Evolutionary conservation across 2,797 vertebrate species (phyloP).

Genomic region (Takifugu ocellatus): DNA sequence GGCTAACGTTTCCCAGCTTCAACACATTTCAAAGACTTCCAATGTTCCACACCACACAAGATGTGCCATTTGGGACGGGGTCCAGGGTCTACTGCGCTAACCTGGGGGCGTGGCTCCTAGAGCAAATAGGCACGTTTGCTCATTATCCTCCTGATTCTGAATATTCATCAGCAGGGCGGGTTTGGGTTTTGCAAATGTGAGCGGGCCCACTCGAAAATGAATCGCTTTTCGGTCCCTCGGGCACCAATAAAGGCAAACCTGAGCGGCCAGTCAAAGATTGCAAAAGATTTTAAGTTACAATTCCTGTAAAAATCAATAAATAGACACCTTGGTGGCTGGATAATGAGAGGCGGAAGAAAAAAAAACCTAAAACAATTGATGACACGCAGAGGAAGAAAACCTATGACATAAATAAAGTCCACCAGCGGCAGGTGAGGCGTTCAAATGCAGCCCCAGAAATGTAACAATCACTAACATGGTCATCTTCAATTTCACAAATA

Average conservation of each 20-base stretch:
- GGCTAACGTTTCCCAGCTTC: no score
- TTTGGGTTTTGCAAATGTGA: constrained; percentile 34
- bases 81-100: no score
- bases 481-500: not conserved
- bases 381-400: no score
- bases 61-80: not conserved
- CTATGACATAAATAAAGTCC: not conserved
- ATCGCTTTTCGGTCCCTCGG: not conserved
- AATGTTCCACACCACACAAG: not conserved
- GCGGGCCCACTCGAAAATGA: constrained; percentile 54
- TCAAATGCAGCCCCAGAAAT: not conserved
- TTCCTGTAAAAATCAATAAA: no score
- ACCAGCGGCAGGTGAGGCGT: not conserved
- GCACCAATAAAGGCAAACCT: constrained; percentile 12
- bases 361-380: not conserved
- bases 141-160: constrained; percentile 15
- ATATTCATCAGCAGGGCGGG: constrained; percentile 60
- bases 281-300: no score
- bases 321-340: no score
- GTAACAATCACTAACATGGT: no score
- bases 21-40: not conserved
- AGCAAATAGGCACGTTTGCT: not conserved
- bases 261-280: not conserved
- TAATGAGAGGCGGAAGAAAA: not conserved
- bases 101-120: constrained; percentile 22